A percentile compares a stretch with the other conserved stretches of the same genome.
Conservation (phyloP, 1,140 invertebrate species). For the Adelges cooleyi region DNA sequence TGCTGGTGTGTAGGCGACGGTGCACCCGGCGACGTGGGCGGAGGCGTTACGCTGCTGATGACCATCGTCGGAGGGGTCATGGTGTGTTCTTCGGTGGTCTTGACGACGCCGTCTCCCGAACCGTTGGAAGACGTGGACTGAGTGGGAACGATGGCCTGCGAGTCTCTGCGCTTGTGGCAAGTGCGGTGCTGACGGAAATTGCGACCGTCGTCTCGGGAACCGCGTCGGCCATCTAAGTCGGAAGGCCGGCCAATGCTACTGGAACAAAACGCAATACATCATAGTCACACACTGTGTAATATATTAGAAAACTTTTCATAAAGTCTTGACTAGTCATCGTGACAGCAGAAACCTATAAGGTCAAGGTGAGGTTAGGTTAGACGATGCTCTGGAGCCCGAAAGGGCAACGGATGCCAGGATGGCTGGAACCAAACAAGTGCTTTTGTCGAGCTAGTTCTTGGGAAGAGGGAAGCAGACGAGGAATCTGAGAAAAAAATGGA, state of each 20-base stretch:
- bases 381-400: no score
- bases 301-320: no score
- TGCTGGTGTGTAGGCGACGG: constrained; percentile 49
- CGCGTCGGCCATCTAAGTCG: constrained; percentile 42
- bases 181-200: constrained; percentile 25
- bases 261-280: neutral
- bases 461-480: no score
- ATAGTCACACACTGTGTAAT: no score
- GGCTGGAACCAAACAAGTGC: no score
- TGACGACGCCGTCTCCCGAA: constrained; percentile 8
- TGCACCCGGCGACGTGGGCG: constrained; percentile 56
- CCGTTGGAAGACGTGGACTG: constrained; percentile 30
- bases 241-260: constrained; percentile 2
- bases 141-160: neutral
- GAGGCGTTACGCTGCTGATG: constrained; percentile 66
- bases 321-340: no score
- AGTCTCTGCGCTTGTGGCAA: constrained; percentile 23
- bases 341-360: no score
- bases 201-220: constrained; percentile 45
- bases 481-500: no score
- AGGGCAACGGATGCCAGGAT: no score
- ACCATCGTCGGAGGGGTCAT: constrained; percentile 67
- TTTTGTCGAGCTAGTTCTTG: no score
- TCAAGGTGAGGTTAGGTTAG: no score
- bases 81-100: constrained; percentile 39